Base-by-base conservation (phyloP, 1,140 invertebrate species). In the Babylonia areolata region DNA sequence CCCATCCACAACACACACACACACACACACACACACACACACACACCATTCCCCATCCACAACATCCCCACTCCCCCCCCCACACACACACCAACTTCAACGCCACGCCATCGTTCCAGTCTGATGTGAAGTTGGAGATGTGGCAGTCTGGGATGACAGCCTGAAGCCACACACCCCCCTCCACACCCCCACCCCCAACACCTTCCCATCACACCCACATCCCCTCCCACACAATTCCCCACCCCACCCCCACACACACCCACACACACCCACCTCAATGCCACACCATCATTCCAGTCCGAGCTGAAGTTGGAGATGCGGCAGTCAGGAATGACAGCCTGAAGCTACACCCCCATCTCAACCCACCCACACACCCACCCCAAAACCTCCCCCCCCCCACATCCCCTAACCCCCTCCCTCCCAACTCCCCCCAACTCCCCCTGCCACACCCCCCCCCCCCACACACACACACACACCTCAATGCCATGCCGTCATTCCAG, bases 401-500 rank as follows among this genome's bases (percentile, higher is more conserved):
- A 78, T 6, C 35, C 39, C 11, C 58, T 35, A 33, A 64, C 31
- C 23, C 81, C 5, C 23, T 35, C 82, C 17, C 37, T 42, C 35
- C 39, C 40, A 39, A 64, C 58, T 28, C 82, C 39, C 12, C 20
- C 82, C 12, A 3, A 37, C 58, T 23, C 54, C 0, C 1, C 20
- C 81, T 15, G 31, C 33, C 46, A 64, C 54, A 23, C 77, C 12
- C 77, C 23, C 82, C 15, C 33, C 71, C 58, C 71, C 58, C 71
- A 58, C 46, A 51, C 46, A 51, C 46, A 51, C 46, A 51, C 46
- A 51, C 46, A 51, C 46, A 51, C 94, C 93, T 91, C 39, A 95
- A 87, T 40, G 95, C 95, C 12, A 98, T 96, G 17, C 98, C 98
- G 90, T 97, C 98, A 95, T 99, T 99, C 98, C 98, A 99, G 94